Evolutionary conservation across 1,140 invertebrate genomes (phyloP).

Genomic region (Drosophila burlai): DNA sequence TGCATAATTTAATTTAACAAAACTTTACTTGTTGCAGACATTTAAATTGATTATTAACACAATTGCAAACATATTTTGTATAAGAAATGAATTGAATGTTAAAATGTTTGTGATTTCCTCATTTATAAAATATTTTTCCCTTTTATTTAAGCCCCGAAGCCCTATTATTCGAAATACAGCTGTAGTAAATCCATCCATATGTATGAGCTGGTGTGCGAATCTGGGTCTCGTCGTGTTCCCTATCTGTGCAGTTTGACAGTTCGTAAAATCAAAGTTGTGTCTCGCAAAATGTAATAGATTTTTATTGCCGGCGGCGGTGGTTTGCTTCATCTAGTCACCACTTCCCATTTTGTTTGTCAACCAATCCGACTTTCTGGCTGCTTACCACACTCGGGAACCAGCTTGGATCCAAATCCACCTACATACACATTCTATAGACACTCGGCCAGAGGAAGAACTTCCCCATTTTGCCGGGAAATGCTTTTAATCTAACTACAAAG

Average conservation of each 20-base stretch:
- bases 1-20: no score
- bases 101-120: no score
- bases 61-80: no score
- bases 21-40: no score
- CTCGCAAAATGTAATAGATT: conserved; percentile 67
- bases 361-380: conserved; percentile 59
- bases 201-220: conserved; percentile 30
- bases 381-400: conserved; percentile 30
- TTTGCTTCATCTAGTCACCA: conserved; percentile 57
- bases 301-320: conserved; percentile 66
- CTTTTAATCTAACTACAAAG: conserved; percentile 79
- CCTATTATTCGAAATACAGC: background rate
- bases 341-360: conserved; percentile 49
- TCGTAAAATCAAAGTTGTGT: conserved; percentile 78
- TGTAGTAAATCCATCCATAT: conserved; percentile 5
- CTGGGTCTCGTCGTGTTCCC: conserved; percentile 11
- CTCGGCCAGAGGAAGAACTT: conserved; percentile 32
- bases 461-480: conserved; percentile 62
- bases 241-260: conserved; percentile 66
- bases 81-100: no score
- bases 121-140: no score
- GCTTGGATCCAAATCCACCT: conserved; percentile 8
- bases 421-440: background rate
- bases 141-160: background rate
- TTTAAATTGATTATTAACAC: no score